Percentiles rank a stretch among this genome's conserved stretches.
Conservation (phyloP, 2,888 invertebrate genomes). For the Habrosyne pyritoides region DNA sequence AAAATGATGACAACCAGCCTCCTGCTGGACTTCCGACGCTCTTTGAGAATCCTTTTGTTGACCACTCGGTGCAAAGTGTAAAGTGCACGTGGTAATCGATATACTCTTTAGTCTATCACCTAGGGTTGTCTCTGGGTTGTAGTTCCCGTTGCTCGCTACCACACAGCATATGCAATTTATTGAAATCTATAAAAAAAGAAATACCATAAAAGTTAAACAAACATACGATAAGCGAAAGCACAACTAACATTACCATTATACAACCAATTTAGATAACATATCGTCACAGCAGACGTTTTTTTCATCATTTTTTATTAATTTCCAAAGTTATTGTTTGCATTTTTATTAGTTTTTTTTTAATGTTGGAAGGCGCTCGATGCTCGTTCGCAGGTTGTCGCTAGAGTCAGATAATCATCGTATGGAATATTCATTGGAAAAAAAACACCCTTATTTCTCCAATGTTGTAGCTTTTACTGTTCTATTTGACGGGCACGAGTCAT, state of each 20-base stretch:
- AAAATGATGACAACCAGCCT: no score
- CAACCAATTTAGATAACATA: constrained; percentile 60
- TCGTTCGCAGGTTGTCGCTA: constrained; percentile 70
- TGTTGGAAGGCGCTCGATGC: constrained; percentile 45
- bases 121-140: no score
- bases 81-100: no score
- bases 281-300: constrained; percentile 36
- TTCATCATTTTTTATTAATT: constrained; percentile 41
- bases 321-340: constrained; percentile 54
- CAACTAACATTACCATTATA: constrained; percentile 36
- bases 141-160: no score
- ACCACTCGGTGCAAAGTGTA: no score
- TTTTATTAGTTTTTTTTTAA: constrained; percentile 59
- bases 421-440: constrained; percentile 67
- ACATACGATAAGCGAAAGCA: constrained; percentile 9
- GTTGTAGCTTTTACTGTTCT: constrained; percentile 42
- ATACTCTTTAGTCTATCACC: no score
- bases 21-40: no score
- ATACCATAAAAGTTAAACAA: constrained; percentile 8
- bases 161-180: background rate
- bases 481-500: constrained; percentile 37
- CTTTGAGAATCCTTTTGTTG: no score
- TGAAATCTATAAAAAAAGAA: background rate
- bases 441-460: constrained; percentile 58
- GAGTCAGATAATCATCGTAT: constrained; percentile 69